Percentiles rank a stretch among this genome's conserved stretches.
Conservation (phyloP, 2,888 invertebrate species). For the Pyrrhosoma nymphula region DNA sequence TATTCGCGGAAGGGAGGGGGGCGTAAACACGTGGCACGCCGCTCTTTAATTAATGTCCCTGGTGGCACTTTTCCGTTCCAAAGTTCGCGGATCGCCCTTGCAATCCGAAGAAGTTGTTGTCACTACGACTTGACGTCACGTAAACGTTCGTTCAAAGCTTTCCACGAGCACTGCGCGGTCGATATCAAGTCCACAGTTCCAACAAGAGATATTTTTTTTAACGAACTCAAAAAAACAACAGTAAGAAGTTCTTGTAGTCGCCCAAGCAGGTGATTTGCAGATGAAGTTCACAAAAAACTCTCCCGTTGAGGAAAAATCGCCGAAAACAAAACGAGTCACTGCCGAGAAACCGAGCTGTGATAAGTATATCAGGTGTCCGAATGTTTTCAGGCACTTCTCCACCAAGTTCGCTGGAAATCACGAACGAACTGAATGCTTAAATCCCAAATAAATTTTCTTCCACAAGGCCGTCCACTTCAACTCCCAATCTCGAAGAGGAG, state of each 20-base stretch:
- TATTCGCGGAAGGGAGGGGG: not conserved
- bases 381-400: not conserved
- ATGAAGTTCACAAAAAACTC: not conserved
- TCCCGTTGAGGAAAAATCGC: not conserved
- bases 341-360: not conserved
- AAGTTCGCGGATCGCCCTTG: not conserved
- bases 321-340: not conserved
- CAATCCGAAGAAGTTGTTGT: not conserved
- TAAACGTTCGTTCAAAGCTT: not conserved
- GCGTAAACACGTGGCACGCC: not conserved
- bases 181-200: not conserved
- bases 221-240: not conserved
- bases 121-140: not conserved
- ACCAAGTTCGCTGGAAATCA: not conserved
- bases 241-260: not conserved
- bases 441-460: not conserved
- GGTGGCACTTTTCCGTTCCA: not conserved
- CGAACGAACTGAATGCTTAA: not conserved
- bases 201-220: not conserved
- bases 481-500: not conserved
- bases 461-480: not conserved
- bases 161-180: not conserved
- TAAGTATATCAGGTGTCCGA: not conserved
- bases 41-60: not conserved
- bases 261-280: not conserved